A percentile compares a stretch with the other conserved stretches of the same genome.
phyloP scores from a whole-genome alignment of 2,888 invertebrate genomes.

The Fragum whitleyi region DNA sequence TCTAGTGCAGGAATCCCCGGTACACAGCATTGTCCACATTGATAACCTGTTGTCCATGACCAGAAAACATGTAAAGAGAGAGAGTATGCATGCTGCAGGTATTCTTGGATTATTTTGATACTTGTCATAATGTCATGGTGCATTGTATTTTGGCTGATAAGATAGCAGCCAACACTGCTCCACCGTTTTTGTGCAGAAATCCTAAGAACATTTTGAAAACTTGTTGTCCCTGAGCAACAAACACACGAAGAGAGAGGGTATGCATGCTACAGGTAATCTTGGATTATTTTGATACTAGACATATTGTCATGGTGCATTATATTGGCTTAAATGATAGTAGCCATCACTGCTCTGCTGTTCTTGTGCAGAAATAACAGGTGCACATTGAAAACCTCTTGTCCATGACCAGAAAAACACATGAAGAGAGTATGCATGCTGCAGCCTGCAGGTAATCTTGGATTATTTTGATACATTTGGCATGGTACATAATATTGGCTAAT shows the following conservation, averaged over 20 bases:
- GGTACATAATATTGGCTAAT: too few species aligned
- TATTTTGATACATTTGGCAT: too few species aligned
- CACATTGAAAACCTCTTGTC: too few species aligned
- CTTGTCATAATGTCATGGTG: constrained; percentile 88
- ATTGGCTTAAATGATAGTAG: too few species aligned
- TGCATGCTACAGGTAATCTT: constrained; percentile 33
- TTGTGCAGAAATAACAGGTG: too few species aligned
- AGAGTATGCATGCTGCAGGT: constrained; percentile 60
- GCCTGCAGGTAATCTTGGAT: too few species aligned
- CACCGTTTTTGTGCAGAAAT: constrained; percentile 93
- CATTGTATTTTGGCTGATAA: constrained; percentile 94
- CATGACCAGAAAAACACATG: too few species aligned
- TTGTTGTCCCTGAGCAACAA: constrained; percentile 93
- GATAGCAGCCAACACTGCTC: constrained; percentile 93
- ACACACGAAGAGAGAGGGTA: constrained; percentile 88
- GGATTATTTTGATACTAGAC: too few species aligned
- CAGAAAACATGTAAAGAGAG: constrained; percentile 90
- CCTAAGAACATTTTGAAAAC: constrained; percentile 91
- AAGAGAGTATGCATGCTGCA: too few species aligned
- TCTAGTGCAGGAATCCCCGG: constrained; percentile 92
- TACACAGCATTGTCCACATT: constrained; percentile 91
- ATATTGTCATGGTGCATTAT: too few species aligned
- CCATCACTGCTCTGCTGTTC: too few species aligned
- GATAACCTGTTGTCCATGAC: constrained; percentile 91
- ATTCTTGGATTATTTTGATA: neutral